Percentiles rank a stretch among this genome's conserved stretches.
phyloP scores from a whole-genome alignment of 30 jellyfish, hydroid and myxozoan species.

The Cassiopea andromeda region DNA sequence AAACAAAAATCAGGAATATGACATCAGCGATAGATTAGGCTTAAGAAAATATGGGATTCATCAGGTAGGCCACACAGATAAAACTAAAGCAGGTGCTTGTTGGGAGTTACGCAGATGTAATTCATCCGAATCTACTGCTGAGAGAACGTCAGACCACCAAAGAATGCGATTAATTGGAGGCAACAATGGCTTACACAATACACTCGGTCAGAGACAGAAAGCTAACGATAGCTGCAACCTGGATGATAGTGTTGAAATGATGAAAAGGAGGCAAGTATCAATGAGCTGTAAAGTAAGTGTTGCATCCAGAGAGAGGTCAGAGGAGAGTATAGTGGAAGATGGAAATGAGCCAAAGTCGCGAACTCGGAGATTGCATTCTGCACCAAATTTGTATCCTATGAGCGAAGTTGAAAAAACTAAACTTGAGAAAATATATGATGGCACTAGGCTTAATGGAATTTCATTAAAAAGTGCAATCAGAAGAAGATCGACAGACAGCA shows the following conservation, averaged over 20 bases:
- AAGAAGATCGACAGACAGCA: conserved; percentile 24
- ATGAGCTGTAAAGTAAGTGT: background rate
- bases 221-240: background rate
- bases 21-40: background rate
- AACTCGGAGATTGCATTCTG: conserved; percentile 9
- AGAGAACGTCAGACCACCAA: background rate
- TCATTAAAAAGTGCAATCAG: conserved; percentile 65
- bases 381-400: conserved; percentile 1
- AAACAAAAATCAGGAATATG: background rate
- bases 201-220: background rate
- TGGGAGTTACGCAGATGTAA: background rate
- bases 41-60: background rate
- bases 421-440: background rate
- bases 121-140: background rate
- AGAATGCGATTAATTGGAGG: background rate
- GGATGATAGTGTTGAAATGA: background rate
- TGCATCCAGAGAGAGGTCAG: conserved; percentile 1
- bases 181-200: background rate
- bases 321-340: background rate
- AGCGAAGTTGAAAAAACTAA: background rate
- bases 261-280: background rate
- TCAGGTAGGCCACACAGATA: background rate
- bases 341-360: background rate
- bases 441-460: background rate
- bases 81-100: background rate